These are phyloP conservation scores for Mellilla xanthometata DNA, from an alignment of 2,888 invertebrate species.

Conservation along the genomic window DNA sequence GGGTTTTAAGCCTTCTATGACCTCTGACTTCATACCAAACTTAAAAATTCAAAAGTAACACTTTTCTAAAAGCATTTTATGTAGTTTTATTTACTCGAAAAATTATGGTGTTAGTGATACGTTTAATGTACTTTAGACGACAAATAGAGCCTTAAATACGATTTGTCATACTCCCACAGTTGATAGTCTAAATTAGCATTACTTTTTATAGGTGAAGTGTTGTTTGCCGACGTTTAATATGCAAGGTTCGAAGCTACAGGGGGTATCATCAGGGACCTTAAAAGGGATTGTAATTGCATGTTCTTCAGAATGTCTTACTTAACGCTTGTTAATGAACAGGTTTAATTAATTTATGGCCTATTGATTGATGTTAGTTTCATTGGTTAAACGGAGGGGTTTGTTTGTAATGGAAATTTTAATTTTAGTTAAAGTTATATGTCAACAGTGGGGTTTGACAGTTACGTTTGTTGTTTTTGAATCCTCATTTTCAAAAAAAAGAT, in stretches of 20 bases:
- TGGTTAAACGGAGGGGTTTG: background rate
- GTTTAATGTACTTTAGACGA: too few relatives aligned
- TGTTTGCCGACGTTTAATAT: slow-evolving; percentile 21
- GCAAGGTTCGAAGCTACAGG: slow-evolving; percentile 16
- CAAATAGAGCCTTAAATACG: too few relatives aligned
- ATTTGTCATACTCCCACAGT: slow-evolving; percentile 62
- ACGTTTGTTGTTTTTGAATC: too few relatives aligned
- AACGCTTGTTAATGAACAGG: slow-evolving; percentile 22
- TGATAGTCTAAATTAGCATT: slow-evolving; percentile 19
- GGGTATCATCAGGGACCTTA: slow-evolving; percentile 22
- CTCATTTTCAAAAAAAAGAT: too few relatives aligned
- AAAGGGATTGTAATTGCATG: slow-evolving; percentile 24
- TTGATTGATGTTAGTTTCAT: slow-evolving; percentile 8
- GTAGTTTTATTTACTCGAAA: too few relatives aligned
- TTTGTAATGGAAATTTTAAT: background rate
- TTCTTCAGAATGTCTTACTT: slow-evolving; percentile 25
- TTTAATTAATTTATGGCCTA: slow-evolving; percentile 23
- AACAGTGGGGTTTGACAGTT: too few relatives aligned
- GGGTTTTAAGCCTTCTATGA: too few relatives aligned
- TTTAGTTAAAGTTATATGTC: too few relatives aligned
- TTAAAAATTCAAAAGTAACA: too few relatives aligned
- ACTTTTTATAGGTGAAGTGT: slow-evolving; percentile 15
- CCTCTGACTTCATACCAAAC: too few relatives aligned
- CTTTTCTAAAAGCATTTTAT: too few relatives aligned
- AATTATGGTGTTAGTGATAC: too few relatives aligned